Conservation (phyloP, 2,888 invertebrate species). For the Hedya salicella region DNA sequence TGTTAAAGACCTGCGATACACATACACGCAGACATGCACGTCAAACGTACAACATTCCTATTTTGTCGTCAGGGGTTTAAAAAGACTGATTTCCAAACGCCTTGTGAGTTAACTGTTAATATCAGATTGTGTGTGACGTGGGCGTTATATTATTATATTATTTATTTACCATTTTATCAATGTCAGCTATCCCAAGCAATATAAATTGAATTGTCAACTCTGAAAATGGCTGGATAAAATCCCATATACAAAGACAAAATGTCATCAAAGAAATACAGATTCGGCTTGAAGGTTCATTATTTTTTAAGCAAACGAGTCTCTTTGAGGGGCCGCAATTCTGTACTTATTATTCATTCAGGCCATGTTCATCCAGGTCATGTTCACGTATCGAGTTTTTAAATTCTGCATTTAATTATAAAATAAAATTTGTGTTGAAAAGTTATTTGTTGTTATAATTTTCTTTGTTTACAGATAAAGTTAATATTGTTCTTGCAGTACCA, state of each 20-base stretch:
- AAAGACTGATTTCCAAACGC: too few species aligned
- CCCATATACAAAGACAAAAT: constrained; percentile 31
- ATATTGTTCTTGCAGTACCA: too few species aligned
- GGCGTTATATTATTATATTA: too few species aligned
- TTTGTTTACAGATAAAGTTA: background rate
- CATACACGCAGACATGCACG: too few species aligned
- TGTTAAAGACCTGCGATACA: too few species aligned
- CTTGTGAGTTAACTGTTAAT: too few species aligned
- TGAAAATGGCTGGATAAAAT: constrained; percentile 19
- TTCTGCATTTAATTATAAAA: constrained; percentile 24
- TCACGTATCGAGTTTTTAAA: constrained; percentile 26
- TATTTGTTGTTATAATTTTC: background rate
- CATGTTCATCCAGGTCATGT: constrained; percentile 33
- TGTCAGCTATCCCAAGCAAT: too few species aligned
- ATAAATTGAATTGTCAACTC: constrained; percentile 6
- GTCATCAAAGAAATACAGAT: constrained; percentile 43
- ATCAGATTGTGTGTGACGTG: too few species aligned
- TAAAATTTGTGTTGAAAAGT: constrained; percentile 3
- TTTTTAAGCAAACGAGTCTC: constrained; percentile 41
- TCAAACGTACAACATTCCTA: too few species aligned
- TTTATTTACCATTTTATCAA: too few species aligned
- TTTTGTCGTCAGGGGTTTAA: too few species aligned
- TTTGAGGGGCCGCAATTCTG: constrained; percentile 34
- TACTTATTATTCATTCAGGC: constrained; percentile 34
- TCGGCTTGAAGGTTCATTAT: constrained; percentile 37